Evolutionary conservation across 2,113 vertebrate species (phyloP), one percentile per base, ranked within the genome.

Genomic region (Cynoglossus semilaevis): DNA sequence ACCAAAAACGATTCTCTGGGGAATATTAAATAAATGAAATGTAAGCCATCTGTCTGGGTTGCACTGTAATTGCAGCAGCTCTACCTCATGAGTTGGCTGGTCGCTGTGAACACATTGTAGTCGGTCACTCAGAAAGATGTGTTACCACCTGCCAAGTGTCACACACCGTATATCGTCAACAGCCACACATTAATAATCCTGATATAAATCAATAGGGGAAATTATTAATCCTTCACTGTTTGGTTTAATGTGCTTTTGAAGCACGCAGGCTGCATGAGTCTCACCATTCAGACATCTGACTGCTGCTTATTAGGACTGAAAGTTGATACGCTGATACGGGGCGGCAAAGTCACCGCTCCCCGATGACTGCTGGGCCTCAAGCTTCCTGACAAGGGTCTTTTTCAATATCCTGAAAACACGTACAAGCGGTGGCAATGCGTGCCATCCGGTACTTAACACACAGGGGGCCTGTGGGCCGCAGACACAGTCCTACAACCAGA

Each of bases 1-100:
- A 86, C 88, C 89, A 89, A 86, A 89, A 91, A 87, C 85, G 54
- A 82, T 90, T 88, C 83, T 85, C 76, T 50, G 15, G 87, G 83
- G 87, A 89, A 86, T 88, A 81, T 88, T 87, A 86, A 80, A 86
- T 86, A 88, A 91, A 92, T 92, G 86, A 90, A 90, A 91, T 77
- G 67, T 76, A 87, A 88, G 85, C 71, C 77, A 74, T 87, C 81
- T 84, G 74, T 85, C 84, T 80, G 66, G 73, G 78, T 83, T 83
- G 87, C 87, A 90, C 88, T 75, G 81, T 89, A 88, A 90, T 86
- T 54, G 71, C 43, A 75, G 47, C 52, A 58, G 55, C 67, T 63
- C 52, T 50, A 64, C 63, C 52, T 18, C 54, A 60, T 63, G 61
- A 67, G 70, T 51, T 86, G 75, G 85, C 85, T 86, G 70, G 81